A percentile compares a stretch with the other conserved stretches of the same genome.
Evolutionary conservation across 2,888 invertebrate genomes (phyloP).

Genomic region (Apomyelois bistriatella): DNA sequence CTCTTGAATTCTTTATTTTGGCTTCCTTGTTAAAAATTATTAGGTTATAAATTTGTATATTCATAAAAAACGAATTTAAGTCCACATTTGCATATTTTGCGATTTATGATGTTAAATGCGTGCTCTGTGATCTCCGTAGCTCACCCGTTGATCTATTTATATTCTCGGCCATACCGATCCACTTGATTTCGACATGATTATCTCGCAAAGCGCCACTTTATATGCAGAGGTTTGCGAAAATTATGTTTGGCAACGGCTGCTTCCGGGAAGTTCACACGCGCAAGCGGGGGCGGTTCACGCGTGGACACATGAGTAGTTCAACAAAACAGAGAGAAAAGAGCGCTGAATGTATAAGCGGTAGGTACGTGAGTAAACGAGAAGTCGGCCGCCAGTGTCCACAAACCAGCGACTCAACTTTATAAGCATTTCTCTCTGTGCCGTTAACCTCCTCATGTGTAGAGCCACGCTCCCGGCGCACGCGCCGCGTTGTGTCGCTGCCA

Average conservation of each 20-base stretch:
- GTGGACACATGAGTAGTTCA: background rate
- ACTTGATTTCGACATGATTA: conserved; percentile 8
- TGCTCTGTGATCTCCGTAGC: background rate
- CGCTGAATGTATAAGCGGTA: too few species aligned
- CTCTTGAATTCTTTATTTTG: too few species aligned
- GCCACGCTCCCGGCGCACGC: conserved; percentile 18
- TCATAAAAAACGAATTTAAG: too few species aligned
- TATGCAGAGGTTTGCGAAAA: conserved; percentile 26
- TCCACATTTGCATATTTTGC: background rate
- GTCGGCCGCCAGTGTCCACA: too few species aligned
- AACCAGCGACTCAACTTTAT: too few species aligned
- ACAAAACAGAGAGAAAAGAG: too few species aligned
- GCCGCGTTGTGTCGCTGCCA: conserved; percentile 21
- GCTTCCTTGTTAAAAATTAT: too few species aligned
- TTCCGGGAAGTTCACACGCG: conserved; percentile 36
- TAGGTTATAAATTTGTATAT: too few species aligned
- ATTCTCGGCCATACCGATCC: background rate
- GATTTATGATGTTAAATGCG: background rate
- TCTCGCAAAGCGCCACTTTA: conserved; percentile 13
- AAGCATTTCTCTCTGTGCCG: too few species aligned
- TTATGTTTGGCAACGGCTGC: conserved; percentile 33
- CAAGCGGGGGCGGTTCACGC: conserved; percentile 22
- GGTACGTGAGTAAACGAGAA: too few species aligned
- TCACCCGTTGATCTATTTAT: conserved; percentile 2
- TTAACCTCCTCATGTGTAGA: too few species aligned